Percentiles rank a stretch among this genome's conserved stretches.
These are phyloP conservation scores for Schizopygopsis malacanthus DNA, from an alignment of 2,797 vertebrate genomes.

Conservation along the genomic window DNA sequence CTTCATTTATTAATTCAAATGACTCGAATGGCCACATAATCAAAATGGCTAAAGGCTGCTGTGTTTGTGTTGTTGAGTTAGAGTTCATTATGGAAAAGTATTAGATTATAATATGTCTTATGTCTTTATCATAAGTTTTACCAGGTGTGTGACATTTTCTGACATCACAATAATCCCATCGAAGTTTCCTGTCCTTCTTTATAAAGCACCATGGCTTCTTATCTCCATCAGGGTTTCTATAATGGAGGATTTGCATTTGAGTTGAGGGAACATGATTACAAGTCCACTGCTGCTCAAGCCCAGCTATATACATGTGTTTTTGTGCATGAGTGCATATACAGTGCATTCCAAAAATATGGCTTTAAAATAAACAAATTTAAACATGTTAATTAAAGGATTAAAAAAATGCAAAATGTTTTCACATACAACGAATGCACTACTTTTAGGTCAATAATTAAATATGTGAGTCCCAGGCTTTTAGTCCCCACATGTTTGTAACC, in stretches of 20 bases:
- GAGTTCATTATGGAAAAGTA: neutral
- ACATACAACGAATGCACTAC: neutral
- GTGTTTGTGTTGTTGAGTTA: neutral
- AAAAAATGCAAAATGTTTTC: neutral
- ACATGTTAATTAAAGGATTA: neutral
- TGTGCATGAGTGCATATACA: neutral
- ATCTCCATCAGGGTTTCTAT: constrained; percentile 81
- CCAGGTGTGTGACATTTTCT: constrained; percentile 64
- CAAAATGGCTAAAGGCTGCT: neutral
- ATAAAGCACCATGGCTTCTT: constrained; percentile 80
- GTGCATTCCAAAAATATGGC: neutral
- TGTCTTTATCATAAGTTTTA: neutral
- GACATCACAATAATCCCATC: constrained; percentile 79
- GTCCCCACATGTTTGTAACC: constrained; percentile 62
- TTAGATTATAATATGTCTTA: neutral
- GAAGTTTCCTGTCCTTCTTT: constrained; percentile 65
- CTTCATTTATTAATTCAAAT: neutral
- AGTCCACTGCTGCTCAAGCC: neutral
- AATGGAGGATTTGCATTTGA: neutral
- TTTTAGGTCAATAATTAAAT: neutral
- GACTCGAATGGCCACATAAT: neutral
- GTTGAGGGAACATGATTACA: neutral
- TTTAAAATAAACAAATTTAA: neutral
- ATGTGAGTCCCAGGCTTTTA: neutral
- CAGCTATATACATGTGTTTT: neutral